Base-by-base conservation (phyloP, 1,140 invertebrate genomes). In the Listronotus oregonensis region DNA sequence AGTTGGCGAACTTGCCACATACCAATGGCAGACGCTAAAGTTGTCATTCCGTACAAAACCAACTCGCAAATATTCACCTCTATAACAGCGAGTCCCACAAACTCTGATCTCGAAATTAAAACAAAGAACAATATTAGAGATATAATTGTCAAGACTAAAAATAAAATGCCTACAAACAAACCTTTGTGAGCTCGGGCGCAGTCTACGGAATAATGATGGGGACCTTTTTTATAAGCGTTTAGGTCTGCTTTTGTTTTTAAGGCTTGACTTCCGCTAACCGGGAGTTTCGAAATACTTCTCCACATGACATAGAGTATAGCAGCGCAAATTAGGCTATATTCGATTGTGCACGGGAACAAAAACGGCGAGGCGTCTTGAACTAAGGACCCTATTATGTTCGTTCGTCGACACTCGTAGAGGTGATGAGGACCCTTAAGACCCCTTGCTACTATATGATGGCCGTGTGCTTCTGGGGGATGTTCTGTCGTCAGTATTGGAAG, bases 301-400 rank as follows among this genome's bases (percentile, higher is more conserved):
- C 94, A 96, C 92, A 96, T 96, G 2, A 96, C 93, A 73, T 96
- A 96, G n/a, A 93, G 81, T 64, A 97, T 95, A 21, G 94, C 95
- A 0, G 95, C 95, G 72, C 95, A 97, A 49, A 98, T 97, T 27
- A 98, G 83, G 50, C 93, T 96, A 80, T 97, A 98, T 80, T 97
- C 95, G 63, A 98, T 97, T 14, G 94, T 96, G 79, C 95, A 97
- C 3, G n/a, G 95, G 73, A 97, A 98, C 0, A n/a, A 98, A 84
- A 95, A 95, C 1, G 90, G 91, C 3, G 76, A 77, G 0, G 77
- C 77, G 46, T 78, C 75, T 62, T 77, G 75, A 6, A 78, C 94
- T 43, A 98, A 78, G 0, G 93, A 92, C 3, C 94, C 93, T 82
- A 97, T 95, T 47, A 97, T 93, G 71, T 95, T 93, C 0, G 91